Evolutionary conservation across 2,797 vertebrate species (phyloP), one percentile per base, ranked within the genome.

Genomic region (Pelodytes ibericus): DNA sequence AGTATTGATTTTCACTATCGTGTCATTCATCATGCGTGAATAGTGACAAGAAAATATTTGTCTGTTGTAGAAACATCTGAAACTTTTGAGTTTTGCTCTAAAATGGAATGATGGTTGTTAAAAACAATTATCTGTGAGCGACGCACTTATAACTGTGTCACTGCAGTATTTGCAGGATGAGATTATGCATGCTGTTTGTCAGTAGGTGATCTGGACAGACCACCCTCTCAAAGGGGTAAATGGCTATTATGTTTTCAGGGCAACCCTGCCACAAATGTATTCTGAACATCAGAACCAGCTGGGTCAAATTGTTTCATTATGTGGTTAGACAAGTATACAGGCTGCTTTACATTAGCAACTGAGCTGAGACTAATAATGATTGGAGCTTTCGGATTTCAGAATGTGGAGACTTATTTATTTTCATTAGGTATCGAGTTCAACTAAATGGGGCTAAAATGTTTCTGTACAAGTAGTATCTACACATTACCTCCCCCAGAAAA

Each of bases 261-360:
- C 20, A 9, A 24, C 26, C 49, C 57, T 47, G 57, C 33, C 69
- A 71, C n/a, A 60, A n/a, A 29, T 61, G 25, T 69, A 7, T 65
- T 26, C 15, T 33, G 22, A 41, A 71, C 39, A 72, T 53, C 39
- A 51, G 41, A 62, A 61, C n/a, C 70, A 72, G 29, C 29, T 51
- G 70, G 31, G 36, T 30, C 53, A 68, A 56, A 53, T 49, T 59
- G 63, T 30, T 74, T 61, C 33, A 66, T 36, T 74, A 30, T 27
- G 33, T 49, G 25, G 24, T 51, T 27, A 13, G 36, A 3, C 15
- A 30, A 49, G 33, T n/a, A 60, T 9, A 33, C 27, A 58, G 66
- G 31, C 74, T 69, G 74, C 58, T 75, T 69, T 62, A 41, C 60
- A 69, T 75, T 75, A 68, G 73, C 44, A 39, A 68, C 36, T 62